phyloP scores from a whole-genome alignment of 2,113 vertebrate species.

The Channa maculata region DNA sequence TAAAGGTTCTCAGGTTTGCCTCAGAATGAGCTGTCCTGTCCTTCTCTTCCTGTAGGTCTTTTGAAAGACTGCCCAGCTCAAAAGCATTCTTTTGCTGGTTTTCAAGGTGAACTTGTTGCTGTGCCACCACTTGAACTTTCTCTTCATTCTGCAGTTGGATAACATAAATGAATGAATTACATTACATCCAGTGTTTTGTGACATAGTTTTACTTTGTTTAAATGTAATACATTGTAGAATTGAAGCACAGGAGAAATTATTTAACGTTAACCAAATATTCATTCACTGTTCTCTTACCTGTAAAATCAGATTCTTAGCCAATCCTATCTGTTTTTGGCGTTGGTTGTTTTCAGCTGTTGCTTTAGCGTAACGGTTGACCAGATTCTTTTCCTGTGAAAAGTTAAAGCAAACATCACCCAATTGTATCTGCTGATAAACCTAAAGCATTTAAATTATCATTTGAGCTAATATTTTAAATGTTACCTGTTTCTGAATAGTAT shows the following conservation, averaged over 20 bases:
- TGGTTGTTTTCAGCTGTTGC: conserved; percentile 85
- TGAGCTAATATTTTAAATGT: conserved; percentile 9
- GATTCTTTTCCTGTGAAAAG: conserved; percentile 85
- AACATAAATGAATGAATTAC: conserved; percentile 12
- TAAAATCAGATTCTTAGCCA: conserved; percentile 85
- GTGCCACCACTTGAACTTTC: conserved; percentile 77
- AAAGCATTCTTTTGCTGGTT: conserved; percentile 58
- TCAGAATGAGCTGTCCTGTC: conserved; percentile 81
- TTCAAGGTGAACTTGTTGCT: conserved; percentile 80
- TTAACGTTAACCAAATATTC: background rate
- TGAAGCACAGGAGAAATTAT: background rate
- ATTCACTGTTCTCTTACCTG: conserved; percentile 82
- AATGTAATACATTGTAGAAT: background rate
- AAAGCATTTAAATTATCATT: background rate
- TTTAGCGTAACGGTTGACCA: conserved; percentile 85
- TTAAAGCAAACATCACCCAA: conserved; percentile 18
- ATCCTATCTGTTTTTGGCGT: conserved; percentile 87
- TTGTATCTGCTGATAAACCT: background rate
- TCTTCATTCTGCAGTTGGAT: conserved; percentile 86
- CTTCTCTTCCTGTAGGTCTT: conserved; percentile 87
- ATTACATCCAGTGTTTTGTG: background rate
- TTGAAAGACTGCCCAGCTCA: conserved; percentile 79
- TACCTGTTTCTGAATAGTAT: conserved; percentile 90
- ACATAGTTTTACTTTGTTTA: background rate
- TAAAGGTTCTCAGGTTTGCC: conserved; percentile 83